phyloP scores from a whole-genome alignment of 2,797 vertebrate species.

The Tenualosa thibaudeaui region DNA sequence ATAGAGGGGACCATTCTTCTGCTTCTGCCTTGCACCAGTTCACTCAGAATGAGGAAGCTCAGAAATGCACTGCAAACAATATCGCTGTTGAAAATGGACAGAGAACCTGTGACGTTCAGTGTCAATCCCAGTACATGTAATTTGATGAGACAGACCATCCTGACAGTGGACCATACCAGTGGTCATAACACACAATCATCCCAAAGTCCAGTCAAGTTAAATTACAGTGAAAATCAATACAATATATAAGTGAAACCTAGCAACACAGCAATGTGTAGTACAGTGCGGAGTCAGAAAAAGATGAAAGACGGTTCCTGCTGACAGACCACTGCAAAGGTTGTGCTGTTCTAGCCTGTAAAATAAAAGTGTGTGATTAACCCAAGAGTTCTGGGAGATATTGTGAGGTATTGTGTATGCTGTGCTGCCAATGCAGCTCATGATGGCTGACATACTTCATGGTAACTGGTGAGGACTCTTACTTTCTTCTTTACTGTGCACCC shows the following conservation, averaged over 20 bases:
- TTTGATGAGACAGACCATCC: neutral
- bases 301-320: neutral
- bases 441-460: neutral
- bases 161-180: neutral
- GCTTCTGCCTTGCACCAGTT: neutral
- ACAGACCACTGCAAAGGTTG: neutral
- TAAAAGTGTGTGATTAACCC: neutral
- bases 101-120: neutral
- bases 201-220: neutral
- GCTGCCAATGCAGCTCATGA: neutral
- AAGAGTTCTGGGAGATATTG: neutral
- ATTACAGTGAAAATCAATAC: neutral
- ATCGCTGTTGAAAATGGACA: neutral
- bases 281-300: neutral
- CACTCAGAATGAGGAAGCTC: neutral
- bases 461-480: neutral
- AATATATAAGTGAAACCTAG: neutral
- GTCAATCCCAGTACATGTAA: neutral
- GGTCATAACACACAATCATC: neutral
- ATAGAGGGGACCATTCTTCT: neutral
- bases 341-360: neutral
- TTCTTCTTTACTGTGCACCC: neutral
- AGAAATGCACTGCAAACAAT: neutral
- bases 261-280: neutral
- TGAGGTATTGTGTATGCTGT: neutral